Base-by-base conservation (phyloP, 2,888 invertebrate genomes). In the Didymodactylos carnosus region DNA sequence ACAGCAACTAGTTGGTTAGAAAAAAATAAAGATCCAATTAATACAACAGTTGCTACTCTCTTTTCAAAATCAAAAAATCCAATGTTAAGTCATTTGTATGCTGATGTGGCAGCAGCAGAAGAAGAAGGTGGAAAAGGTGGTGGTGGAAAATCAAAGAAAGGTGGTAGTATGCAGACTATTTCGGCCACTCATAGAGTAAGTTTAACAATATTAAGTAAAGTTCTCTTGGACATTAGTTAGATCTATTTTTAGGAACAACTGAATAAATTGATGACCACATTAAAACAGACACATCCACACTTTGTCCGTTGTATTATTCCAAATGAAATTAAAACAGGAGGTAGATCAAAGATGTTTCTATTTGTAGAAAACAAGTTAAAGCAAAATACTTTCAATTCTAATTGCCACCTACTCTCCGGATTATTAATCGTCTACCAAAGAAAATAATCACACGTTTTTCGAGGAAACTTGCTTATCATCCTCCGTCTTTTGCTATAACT, bases 291-390 rank as follows among this genome's bases (percentile, higher is more conserved):
- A 75, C 91, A 93, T 84, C 97, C 97, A 87, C 95, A 97, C 87
- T 98, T 98, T 88, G 94, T 98, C 81, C 94, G 97, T 90, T 98
- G 97, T 87, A 97, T 98, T 88, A 95, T 98, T 87, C 97, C 97
- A 87, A 98, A 98, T 80, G 85, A 86, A 79, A 80, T 83, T 78
- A 86, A 86, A 79, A 79, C 80, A 75, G 83, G 84, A 76, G 84
- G n/a, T n/a, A n/a, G n/a, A n/a, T n/a, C n/a, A n/a, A n/a, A n/a
- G n/a, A n/a, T n/a, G n/a, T n/a, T n/a, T n/a, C n/a, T n/a, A n/a
- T n/a, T n/a, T n/a, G n/a, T n/a, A n/a, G n/a, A n/a, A n/a, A n/a
- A n/a, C n/a, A n/a, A n/a, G n/a, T n/a, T n/a, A n/a, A n/a, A n/a
- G n/a, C n/a, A n/a, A n/a, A n/a, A n/a, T n/a, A n/a, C n/a, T n/a